Base-by-base conservation (phyloP, 2,113 vertebrate species). In the Xenopus laevis region DNA sequence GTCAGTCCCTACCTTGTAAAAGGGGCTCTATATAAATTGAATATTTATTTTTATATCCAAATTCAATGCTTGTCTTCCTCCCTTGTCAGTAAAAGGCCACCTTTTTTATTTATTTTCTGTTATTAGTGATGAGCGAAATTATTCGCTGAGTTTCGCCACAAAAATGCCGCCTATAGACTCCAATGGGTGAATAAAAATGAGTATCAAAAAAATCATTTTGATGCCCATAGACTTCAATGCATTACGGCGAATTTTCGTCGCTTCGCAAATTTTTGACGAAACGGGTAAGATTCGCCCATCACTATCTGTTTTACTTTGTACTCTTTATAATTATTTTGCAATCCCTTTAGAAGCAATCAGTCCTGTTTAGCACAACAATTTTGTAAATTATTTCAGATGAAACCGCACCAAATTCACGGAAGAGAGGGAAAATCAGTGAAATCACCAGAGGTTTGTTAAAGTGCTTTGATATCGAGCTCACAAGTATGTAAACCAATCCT, bases 361-460 rank as follows among this genome's bases (percentile, higher is more conserved):
- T 83, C 80, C 33, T 80, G 71, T 76, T 83, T 81, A 81, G 80
- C 76, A 61, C 33, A 45, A 0, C 0, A 80, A 74, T 83, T 81
- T 71, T 57, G 40, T 81, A 83, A 82, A 80, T 79, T 82, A 33
- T 68, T 78, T 53, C 77, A 72, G 82, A 78, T 70, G 67, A 83
- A 85, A 79, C 78, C 76, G 53, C 2, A 72, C 46, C 82, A 58
- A 76, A 78, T 75, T 78, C 70, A 81, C 80, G 83, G 70, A 71
- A 78, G 78, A 83, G 78, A 82, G 80, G 72, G 46, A 79, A 83
- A 79, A 12, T 78, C 74, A 88, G 82, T 74, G 72, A 77, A 20
- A 81, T 77, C 80, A 79, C 81, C 74, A 70, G 74, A 85, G 81
- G 79, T 85, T 81, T 79, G 83, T 88, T 81, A 82, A 81, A 79